These are phyloP conservation scores for Coreius guichenoti DNA, from an alignment of 2,797 vertebrate genomes.

Conservation along the genomic window DNA sequence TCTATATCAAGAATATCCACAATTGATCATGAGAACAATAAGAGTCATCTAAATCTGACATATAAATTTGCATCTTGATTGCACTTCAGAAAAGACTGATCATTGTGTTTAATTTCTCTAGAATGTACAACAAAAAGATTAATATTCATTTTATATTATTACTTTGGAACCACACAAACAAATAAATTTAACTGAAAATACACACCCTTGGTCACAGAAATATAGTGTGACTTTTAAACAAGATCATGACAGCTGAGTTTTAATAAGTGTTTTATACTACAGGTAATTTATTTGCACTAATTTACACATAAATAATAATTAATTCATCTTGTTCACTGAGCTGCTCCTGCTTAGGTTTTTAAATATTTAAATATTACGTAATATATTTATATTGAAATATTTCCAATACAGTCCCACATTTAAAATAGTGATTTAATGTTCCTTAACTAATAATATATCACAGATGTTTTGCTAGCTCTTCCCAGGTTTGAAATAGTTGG, in stretches of 20 bases:
- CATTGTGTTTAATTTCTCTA: background rate
- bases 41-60: background rate
- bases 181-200: background rate
- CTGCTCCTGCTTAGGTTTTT: background rate
- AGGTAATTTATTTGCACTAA: background rate
- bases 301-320: background rate
- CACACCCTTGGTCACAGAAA: background rate
- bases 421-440: background rate
- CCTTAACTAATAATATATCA: background rate
- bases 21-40: background rate
- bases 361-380: background rate
- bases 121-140: background rate
- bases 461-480: background rate
- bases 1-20: background rate
- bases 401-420: background rate
- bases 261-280: background rate
- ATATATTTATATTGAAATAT: background rate
- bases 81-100: background rate
- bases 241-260: background rate
- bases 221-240: background rate
- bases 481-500: slow-evolving; percentile 13
- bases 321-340: background rate
- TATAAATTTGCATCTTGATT: background rate
- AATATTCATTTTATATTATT: background rate
- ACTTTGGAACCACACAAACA: background rate